Percentiles rank a stretch among this genome's conserved stretches.
Evolutionary conservation across 2,888 invertebrate genomes (phyloP).

Genomic region (Parthenolecanium corni): DNA sequence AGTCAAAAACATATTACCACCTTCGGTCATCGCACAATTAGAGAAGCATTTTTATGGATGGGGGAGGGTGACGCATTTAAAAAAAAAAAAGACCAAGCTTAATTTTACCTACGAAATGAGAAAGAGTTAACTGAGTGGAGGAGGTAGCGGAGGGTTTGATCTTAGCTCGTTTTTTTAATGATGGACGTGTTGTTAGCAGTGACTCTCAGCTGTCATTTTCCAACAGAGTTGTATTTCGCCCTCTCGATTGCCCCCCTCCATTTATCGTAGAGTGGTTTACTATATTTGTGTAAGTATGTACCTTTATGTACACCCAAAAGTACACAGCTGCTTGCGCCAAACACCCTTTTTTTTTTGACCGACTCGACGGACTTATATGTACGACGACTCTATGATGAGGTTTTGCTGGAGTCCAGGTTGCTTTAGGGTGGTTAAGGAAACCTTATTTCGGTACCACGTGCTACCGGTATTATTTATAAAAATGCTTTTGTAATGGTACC

Average conservation of each 20-base stretch:
- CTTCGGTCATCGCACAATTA: constrained; percentile 1
- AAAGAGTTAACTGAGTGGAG: too few species aligned
- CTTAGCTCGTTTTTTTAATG: constrained; percentile 1
- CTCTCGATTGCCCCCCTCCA: background rate
- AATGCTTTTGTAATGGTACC: constrained; percentile 12
- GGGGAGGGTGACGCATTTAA: background rate
- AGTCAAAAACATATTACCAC: constrained; percentile 4
- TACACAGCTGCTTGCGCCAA: constrained; percentile 17
- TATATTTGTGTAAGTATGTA: constrained; percentile 27
- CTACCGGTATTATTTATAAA: constrained; percentile 22
- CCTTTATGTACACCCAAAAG: constrained; percentile 1
- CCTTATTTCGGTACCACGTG: constrained; percentile 18
- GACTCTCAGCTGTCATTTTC: constrained; percentile 25
- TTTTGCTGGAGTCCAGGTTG: background rate
- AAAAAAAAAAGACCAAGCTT: too few species aligned
- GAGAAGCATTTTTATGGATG: background rate
- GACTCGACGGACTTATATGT: background rate
- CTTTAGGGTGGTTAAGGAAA: constrained; percentile 6
- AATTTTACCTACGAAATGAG: too few species aligned
- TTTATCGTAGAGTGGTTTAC: constrained; percentile 1
- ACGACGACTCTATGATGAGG: background rate
- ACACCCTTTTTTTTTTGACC: constrained; percentile 9
- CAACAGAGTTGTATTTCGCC: background rate
- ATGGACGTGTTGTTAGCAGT: constrained; percentile 22
- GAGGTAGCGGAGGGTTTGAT: background rate